These are phyloP conservation scores for Callaeas wilsoni DNA, from an alignment of 2,113 vertebrate genomes.

Conservation along the genomic window DNA sequence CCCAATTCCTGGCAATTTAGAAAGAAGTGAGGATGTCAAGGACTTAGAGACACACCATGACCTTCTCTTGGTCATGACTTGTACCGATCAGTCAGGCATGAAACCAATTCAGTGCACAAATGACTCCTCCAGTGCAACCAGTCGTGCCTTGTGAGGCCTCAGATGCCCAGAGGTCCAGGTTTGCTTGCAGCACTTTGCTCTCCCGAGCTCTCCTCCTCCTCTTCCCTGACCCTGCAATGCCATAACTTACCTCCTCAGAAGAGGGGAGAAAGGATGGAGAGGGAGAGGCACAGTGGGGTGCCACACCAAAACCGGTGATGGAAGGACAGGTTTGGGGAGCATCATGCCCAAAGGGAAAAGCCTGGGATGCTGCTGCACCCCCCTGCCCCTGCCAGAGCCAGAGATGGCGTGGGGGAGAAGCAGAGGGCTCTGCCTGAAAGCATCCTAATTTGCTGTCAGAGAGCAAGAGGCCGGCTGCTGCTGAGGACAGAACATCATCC, in stretches of 20 bases:
- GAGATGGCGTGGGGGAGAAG: not conserved
- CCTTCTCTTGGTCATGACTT: not conserved
- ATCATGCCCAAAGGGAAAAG: fast-evolving
- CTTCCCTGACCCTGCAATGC: not conserved
- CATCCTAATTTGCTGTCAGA: not conserved
- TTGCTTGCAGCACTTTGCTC: not conserved
- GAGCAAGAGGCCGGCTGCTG: not conserved
- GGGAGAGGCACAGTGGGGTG: not conserved
- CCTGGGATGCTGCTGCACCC: not conserved
- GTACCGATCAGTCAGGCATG: not conserved
- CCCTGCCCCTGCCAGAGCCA: not conserved
- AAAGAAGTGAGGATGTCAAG: not conserved
- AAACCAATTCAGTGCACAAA: not conserved
- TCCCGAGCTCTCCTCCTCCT: fast-evolving
- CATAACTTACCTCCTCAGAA: not conserved
- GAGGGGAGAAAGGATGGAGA: not conserved
- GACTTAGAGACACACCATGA: not conserved
- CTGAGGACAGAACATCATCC: not conserved
- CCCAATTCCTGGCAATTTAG: not conserved
- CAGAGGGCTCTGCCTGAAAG: not conserved
- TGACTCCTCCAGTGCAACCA: not conserved
- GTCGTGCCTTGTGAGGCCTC: fast-evolving
- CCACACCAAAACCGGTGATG: not conserved
- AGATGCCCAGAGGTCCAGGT: not conserved
- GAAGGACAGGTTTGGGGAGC: not conserved